These are phyloP conservation scores for Oreohelix idahoensis DNA, from an alignment of 1,140 invertebrate genomes.

Conservation along the genomic window DNA sequence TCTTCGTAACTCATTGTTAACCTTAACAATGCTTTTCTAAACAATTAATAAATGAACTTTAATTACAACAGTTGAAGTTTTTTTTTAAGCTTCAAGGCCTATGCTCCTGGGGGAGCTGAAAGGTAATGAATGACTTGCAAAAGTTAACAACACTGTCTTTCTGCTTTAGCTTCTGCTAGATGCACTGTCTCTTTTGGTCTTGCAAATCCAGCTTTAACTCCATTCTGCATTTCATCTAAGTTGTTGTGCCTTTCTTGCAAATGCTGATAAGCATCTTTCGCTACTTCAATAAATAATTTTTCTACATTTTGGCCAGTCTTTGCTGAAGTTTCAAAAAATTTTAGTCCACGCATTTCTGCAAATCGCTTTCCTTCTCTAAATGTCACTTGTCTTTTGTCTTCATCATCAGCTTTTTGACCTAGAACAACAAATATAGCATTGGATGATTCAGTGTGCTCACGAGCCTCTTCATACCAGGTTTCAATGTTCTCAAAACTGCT, in stretches of 20 bases:
- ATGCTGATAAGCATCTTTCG: slow-evolving; percentile 91
- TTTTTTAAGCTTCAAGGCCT: too few species aligned
- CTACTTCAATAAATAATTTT: slow-evolving; percentile 90
- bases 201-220: slow-evolving; percentile 91
- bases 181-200: slow-evolving; percentile 77
- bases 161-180: slow-evolving; percentile 89
- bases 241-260: slow-evolving; percentile 93
- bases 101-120: too few species aligned
- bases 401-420: slow-evolving; percentile 91
- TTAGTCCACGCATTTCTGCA: slow-evolving; percentile 92
- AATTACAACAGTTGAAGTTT: too few species aligned
- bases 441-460: slow-evolving; percentile 90
- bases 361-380: slow-evolving; percentile 87
- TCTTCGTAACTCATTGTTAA: too few species aligned
- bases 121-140: neutral
- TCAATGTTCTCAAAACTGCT: slow-evolving; percentile 94
- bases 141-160: slow-evolving; percentile 84
- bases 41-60: too few species aligned
- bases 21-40: too few species aligned
- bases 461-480: slow-evolving; percentile 96
- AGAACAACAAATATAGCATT: slow-evolving; percentile 91
- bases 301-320: slow-evolving; percentile 94
- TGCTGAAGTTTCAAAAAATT: slow-evolving; percentile 94
- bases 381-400: slow-evolving; percentile 75
- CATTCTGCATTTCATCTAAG: slow-evolving; percentile 97